Percentiles rank a stretch among this genome's conserved stretches.
phyloP scores from a whole-genome alignment of 2,113 vertebrate species.

The Craseonycteris thonglongyai region DNA sequence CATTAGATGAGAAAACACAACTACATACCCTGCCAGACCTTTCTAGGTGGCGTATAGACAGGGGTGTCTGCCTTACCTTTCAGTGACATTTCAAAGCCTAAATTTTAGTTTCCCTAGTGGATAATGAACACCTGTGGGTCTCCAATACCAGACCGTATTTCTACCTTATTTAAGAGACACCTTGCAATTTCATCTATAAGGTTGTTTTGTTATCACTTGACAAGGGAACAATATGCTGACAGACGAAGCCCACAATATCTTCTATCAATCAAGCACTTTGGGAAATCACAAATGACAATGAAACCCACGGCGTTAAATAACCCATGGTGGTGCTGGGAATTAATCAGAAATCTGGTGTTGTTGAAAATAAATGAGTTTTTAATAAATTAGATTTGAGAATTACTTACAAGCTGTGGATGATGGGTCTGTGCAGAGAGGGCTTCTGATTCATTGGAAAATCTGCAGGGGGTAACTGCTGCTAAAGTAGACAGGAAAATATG shows the following conservation, averaged over 20 bases:
- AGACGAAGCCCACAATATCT: constrained; percentile 69
- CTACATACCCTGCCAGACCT: not conserved
- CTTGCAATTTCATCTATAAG: constrained; percentile 69
- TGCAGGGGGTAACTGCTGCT: not conserved
- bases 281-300: constrained; percentile 81
- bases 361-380: constrained; percentile 81
- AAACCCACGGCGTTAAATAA: constrained; percentile 78
- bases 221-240: constrained; percentile 69
- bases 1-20: constrained; percentile 25
- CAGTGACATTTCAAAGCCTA: constrained; percentile 5
- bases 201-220: constrained; percentile 70
- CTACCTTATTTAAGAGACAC: constrained; percentile 61
- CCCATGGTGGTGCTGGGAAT: constrained; percentile 71
- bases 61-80: not conserved
- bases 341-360: constrained; percentile 79
- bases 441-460: constrained; percentile 63
- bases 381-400: constrained; percentile 81
- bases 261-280: constrained; percentile 76
- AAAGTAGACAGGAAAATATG: not conserved
- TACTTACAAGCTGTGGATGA: constrained; percentile 68
- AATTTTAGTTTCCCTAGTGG: constrained; percentile 24
- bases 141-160: not conserved
- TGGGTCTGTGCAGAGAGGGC: constrained; percentile 47
- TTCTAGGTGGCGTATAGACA: not conserved
- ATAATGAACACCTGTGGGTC: constrained; percentile 5